Percentiles rank a stretch among this genome's conserved stretches.
Evolutionary conservation across 2,113 vertebrate species (phyloP).

Genomic region (Genyomyrus donnyi): DNA sequence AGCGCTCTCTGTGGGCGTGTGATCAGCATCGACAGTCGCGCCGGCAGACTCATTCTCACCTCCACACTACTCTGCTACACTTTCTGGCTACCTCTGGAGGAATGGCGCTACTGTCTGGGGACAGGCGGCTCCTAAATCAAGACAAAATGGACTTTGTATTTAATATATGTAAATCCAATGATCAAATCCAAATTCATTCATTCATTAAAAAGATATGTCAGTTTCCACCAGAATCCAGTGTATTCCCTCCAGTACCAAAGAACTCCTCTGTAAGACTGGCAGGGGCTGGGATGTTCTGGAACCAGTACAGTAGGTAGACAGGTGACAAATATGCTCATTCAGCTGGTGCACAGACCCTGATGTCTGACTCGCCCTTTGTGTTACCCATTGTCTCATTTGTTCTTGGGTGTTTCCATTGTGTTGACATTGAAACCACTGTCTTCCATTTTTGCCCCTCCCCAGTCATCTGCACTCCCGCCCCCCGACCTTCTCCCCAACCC

Average conservation of each 20-base stretch:
- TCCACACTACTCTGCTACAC: background rate
- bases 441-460: background rate
- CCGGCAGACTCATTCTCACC: constrained; percentile 15
- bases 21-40: constrained; percentile 28
- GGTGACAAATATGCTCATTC: background rate
- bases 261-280: constrained; percentile 12
- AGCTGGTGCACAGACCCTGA: background rate
- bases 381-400: background rate
- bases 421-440: background rate
- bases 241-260: background rate
- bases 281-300: constrained; percentile 32
- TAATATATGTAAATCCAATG: background rate
- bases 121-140: background rate
- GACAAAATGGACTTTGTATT: background rate
- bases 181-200: background rate
- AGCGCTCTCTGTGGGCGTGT: constrained; percentile 30
- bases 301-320: background rate
- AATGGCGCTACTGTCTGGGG: background rate
- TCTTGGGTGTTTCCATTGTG: background rate
- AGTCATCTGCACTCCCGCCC: background rate
- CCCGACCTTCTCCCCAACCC: background rate
- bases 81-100: background rate
- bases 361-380: background rate
- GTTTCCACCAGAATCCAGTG: background rate
- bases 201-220: background rate